Evolutionary conservation across 1,140 invertebrate species (phyloP), one percentile per base, ranked within the genome.

Genomic region (Brachionus plicatilis): DNA sequence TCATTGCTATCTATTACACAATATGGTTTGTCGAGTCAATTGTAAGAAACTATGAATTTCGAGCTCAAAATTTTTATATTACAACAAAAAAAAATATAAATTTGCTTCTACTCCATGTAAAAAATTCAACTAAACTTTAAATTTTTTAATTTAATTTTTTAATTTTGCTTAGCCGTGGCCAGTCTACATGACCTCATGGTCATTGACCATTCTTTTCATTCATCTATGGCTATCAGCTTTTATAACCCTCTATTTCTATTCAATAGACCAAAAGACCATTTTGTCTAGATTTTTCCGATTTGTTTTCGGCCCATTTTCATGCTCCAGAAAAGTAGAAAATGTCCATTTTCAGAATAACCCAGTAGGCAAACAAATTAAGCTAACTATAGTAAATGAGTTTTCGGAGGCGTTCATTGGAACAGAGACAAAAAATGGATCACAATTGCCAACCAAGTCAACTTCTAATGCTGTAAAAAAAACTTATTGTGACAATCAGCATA

Each of bases 1-100:
- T 82, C 27, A 82, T 82, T 9, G 79, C 79, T n/a, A 60, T 82
- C 43, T 82, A 82, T 82, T 82, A 82, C 41, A 82, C 79, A 17
- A 27, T 82, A 2, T 82, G 79, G 79, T 82, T 82, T 45, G 20
- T 82, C 17, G 79, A 82, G 24, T 82, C 79, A 17, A 82, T 82
- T 43, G 79, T 82, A 27, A 60, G 79, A 65, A 82, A 82, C 20
- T 82, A 82, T 27, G 79, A 82, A 47, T 68, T 82, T 65, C 20
- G 79, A 6, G 17, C 53, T 11, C 53, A 82, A 65, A 82, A 82
- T 14, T 82, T 82, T 47, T 65, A 60, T 24, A 82, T 82, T 5
- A 43, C 53, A 82, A 65, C 33, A 43, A 82, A 82, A 29, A 65
- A 82, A 60, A 82, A 82, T 24, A 24, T 24, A 9, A 68, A 60